phyloP scores from a whole-genome alignment of 2,888 invertebrate genomes.

The Iselma pallidipennis region DNA sequence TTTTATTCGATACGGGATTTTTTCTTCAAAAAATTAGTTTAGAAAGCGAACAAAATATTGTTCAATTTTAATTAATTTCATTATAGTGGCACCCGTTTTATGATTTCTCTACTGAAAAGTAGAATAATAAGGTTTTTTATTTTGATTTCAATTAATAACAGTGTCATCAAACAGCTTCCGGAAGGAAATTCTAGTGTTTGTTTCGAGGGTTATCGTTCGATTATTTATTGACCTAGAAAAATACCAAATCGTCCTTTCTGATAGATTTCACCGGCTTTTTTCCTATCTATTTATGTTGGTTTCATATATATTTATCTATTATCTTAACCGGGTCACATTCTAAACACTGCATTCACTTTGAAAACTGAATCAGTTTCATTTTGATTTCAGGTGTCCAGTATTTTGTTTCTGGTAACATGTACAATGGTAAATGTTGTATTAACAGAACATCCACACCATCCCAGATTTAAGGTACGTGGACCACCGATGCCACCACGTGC shows the following conservation, averaged over 20 bases:
- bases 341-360: background rate
- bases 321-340: background rate
- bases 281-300: background rate
- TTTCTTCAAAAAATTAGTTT: too few relatives aligned
- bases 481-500: conserved; percentile 26
- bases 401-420: conserved; percentile 28
- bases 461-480: conserved; percentile 27
- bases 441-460: conserved; percentile 20
- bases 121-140: too few relatives aligned
- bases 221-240: conserved; percentile 4
- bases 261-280: conserved; percentile 2
- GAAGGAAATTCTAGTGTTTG: conserved; percentile 6
- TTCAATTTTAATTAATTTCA: background rate
- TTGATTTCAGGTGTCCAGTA: conserved; percentile 32
- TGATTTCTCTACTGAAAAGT: too few relatives aligned
- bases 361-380: background rate
- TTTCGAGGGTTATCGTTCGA: conserved; percentile 1
- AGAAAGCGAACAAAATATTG: background rate
- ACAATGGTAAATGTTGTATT: conserved; percentile 10
- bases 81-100: too few relatives aligned
- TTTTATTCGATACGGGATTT: too few relatives aligned
- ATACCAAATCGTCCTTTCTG: background rate
- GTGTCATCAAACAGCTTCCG: background rate
- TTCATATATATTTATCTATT: background rate
- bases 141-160: too few relatives aligned